phyloP scores from a whole-genome alignment of 2,888 invertebrate species.

The Patella pellucida region DNA sequence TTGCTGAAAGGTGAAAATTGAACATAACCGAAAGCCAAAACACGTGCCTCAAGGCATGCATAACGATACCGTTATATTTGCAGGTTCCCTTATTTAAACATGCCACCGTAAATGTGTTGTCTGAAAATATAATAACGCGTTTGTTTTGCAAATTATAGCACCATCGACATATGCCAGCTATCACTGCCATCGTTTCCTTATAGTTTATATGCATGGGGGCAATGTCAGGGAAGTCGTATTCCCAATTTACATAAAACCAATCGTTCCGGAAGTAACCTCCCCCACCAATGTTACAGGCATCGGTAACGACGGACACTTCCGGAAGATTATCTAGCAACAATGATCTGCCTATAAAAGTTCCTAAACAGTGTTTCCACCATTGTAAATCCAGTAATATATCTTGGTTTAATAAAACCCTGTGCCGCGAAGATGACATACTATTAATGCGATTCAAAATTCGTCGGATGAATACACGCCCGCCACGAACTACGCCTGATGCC shows the following conservation, averaged over 20 bases:
- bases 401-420: not conserved
- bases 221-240: not conserved
- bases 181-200: not conserved
- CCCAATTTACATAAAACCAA: slow-evolving; percentile 1
- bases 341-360: not conserved
- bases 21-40: not conserved
- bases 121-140: not conserved
- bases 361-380: not conserved
- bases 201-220: not conserved
- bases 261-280: not conserved
- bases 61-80: not conserved
- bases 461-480: slow-evolving; percentile 27
- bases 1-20: not conserved
- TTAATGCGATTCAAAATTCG: slow-evolving; percentile 8
- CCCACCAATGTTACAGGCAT: not conserved
- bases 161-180: not conserved
- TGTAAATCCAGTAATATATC: not conserved
- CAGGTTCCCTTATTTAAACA: slow-evolving; percentile 1
- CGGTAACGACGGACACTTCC: not conserved
- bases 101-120: not conserved
- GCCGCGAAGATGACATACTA: not conserved
- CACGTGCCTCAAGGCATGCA: not conserved
- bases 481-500: slow-evolving; percentile 27
- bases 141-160: not conserved
- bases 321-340: not conserved